Evolutionary conservation across 2,113 vertebrate genomes (phyloP), one percentile per base, ranked within the genome.

Genomic region (Syrmaticus mikado): DNA sequence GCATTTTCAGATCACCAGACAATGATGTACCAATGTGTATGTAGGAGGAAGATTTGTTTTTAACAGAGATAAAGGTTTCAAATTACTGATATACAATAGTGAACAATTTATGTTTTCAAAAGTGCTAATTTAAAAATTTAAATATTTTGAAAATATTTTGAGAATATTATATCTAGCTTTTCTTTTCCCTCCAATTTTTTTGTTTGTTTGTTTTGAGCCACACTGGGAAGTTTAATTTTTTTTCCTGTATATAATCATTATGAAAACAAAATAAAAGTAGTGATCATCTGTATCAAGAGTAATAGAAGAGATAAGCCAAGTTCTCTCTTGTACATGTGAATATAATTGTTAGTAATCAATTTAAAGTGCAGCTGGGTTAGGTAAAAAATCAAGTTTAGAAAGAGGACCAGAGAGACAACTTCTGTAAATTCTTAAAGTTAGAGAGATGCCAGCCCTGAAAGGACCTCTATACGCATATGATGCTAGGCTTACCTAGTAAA

Each of bases 1-100:
- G 34, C 34, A 73, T 62, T 86, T 48, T 74, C 58, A 52, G 65
- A 61, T 57, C 40, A 74, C n/a, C 32, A 61, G 40, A 53, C 6
- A 71, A 25, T 27, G 11, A 15, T 2, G 4, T 62, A 40, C 60
- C 61, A 50, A 55, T 1, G 3, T 3, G 2, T 0, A 38, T 3
- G 2, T 0, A 38, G 24, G 36, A 17, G 15, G 76, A 76, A 87
- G 43, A 58, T 28, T 21, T n/a, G 40, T 65, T 61, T 62, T 48
- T 2, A 58, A 20, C 36, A 15, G 21, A 82, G 36, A 82, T 67
- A 13, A 38, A 81, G 53, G 30, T 52, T 85, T 90, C 30, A 55
- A 65, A 32, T 41, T 60, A 73, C 15, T 71, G 43, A 58, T 79
- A 41, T 8, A 18, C 11, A 1, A 0, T 16, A 21, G 14, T 64